phyloP scores from a whole-genome alignment of 1,140 invertebrate genomes.

The Argopecten irradians region DNA sequence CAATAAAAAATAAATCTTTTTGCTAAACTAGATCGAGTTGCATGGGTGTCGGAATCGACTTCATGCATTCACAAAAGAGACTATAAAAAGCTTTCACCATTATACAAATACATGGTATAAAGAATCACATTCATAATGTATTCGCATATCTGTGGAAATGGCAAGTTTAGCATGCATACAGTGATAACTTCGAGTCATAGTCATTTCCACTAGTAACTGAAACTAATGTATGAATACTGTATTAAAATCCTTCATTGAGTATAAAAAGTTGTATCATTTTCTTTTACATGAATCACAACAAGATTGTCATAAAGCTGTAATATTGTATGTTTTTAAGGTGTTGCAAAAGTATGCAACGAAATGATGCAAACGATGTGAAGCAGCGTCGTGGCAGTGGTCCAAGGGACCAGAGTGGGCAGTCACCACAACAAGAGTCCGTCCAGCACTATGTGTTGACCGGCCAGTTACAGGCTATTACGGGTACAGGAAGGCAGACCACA shows the following conservation, averaged over 20 bases:
- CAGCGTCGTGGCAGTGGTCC: not conserved
- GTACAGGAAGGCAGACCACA: not conserved
- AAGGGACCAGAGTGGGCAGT: not conserved
- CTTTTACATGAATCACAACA: too few relatives aligned
- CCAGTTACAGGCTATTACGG: conserved; percentile 26
- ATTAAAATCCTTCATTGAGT: too few relatives aligned
- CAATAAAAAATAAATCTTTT: not conserved
- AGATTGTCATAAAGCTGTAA: too few relatives aligned
- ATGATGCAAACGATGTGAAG: conserved; percentile 25
- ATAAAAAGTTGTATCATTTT: too few relatives aligned
- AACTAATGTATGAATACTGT: too few relatives aligned
- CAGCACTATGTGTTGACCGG: conserved; percentile 27
- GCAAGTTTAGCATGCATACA: too few relatives aligned
- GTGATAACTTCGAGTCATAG: too few relatives aligned
- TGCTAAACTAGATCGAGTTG: not conserved
- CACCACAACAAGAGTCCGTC: conserved; percentile 25
- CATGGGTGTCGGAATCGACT: too few relatives aligned
- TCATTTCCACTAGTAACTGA: too few relatives aligned
- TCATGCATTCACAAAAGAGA: not conserved
- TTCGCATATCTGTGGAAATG: not conserved
- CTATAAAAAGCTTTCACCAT: conserved; percentile 20
- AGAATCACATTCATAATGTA: not conserved
- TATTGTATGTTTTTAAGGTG: not conserved
- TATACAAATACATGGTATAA: conserved; percentile 21
- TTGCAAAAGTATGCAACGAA: conserved; percentile 21